A percentile compares a stretch with the other conserved stretches of the same genome.
Conservation (phyloP, 2,888 invertebrate genomes). For the Pegoplata infirma region DNA sequence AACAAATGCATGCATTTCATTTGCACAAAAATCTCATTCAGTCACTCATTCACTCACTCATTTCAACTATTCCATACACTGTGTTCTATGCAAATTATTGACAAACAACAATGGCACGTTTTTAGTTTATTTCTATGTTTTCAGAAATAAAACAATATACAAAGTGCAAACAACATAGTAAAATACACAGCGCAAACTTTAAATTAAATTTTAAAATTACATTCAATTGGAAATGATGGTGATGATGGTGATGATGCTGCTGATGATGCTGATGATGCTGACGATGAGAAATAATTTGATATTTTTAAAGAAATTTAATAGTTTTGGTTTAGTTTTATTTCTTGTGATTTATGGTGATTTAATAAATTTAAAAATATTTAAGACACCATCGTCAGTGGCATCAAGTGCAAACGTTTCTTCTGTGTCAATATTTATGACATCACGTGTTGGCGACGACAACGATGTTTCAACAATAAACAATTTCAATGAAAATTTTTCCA, state of each 20-base stretch:
- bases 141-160: conserved; percentile 18
- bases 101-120: no score
- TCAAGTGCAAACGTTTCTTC: not conserved
- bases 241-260: no score
- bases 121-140: no score
- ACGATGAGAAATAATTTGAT: not conserved
- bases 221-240: not conserved
- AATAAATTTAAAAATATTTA: not conserved
- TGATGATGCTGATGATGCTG: no score
- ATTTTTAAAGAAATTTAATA: conserved; percentile 11
- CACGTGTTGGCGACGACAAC: not conserved
- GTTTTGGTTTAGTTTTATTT: conserved; percentile 2
- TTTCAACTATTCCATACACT: no score
- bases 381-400: not conserved
- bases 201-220: conserved; percentile 18
- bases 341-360: conserved; percentile 8
- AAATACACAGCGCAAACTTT: not conserved
- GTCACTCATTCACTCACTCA: conserved; percentile 2
- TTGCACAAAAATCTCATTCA: conserved; percentile 24
- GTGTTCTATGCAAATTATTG: not conserved
- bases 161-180: conserved; percentile 27
- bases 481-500: conserved; percentile 35
- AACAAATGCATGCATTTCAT: conserved; percentile 11
- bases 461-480: conserved; percentile 19
- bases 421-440: not conserved